These are phyloP conservation scores for Xerus inauris DNA, from an alignment of 2,113 vertebrate genomes.

Conservation along the genomic window DNA sequence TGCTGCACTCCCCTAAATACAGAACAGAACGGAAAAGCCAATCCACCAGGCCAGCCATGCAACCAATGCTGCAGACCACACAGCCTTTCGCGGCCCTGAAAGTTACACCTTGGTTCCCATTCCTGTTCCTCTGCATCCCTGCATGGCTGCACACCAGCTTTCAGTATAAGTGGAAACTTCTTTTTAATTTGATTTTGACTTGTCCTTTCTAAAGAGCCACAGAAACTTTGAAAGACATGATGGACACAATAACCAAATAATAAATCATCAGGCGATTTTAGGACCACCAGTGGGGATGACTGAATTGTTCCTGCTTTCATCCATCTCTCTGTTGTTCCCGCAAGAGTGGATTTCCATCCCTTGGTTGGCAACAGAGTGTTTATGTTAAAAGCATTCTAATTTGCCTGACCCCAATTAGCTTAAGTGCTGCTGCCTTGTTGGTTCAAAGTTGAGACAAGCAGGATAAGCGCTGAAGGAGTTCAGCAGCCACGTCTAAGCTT, in stretches of 20 bases:
- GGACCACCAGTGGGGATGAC: neutral
- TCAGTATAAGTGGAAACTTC: neutral
- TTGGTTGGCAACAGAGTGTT: conserved; percentile 23
- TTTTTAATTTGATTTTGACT: neutral
- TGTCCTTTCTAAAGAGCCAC: neutral
- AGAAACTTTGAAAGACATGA: neutral
- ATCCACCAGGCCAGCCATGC: neutral
- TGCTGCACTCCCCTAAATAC: conserved; percentile 94
- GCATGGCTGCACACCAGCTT: neutral
- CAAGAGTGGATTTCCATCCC: neutral
- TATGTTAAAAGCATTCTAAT: conserved; percentile 28
- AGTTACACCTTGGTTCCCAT: neutral
- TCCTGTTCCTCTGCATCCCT: neutral
- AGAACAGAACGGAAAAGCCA: neutral
- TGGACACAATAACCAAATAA: conserved; percentile 23
- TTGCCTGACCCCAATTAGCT: conserved; percentile 63
- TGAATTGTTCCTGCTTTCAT: conserved; percentile 3
- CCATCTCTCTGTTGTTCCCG: conserved; percentile 44
- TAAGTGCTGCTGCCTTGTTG: conserved; percentile 66
- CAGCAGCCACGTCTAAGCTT: conserved; percentile 57
- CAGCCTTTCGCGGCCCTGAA: neutral
- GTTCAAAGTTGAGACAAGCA: conserved; percentile 1
- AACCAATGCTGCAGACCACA: neutral
- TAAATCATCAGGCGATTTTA: neutral
- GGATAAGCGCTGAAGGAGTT: neutral